phyloP scores from a whole-genome alignment of 2,113 vertebrate genomes.

The Lichenostomus cassidix region DNA sequence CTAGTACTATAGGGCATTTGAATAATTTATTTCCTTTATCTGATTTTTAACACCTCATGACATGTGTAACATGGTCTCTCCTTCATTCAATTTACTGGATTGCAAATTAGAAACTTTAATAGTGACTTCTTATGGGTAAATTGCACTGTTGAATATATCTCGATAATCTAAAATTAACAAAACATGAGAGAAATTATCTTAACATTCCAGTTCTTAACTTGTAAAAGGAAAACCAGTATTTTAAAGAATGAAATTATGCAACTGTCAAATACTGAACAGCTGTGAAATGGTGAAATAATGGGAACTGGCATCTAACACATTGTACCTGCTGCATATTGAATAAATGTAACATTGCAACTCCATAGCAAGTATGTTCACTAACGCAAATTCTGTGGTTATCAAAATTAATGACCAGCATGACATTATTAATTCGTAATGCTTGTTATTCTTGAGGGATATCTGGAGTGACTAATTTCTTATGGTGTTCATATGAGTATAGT shows the following conservation, averaged over 20 bases:
- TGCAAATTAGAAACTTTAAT: neutral
- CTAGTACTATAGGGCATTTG: neutral
- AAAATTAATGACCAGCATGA: conserved; percentile 44
- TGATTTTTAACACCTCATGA: neutral
- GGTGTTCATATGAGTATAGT: neutral
- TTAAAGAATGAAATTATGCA: neutral
- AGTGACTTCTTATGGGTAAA: neutral
- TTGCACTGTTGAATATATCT: neutral
- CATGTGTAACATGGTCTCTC: neutral
- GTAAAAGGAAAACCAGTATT: neutral
- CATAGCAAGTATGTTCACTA: neutral
- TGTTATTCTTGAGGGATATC: neutral
- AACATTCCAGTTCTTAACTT: neutral
- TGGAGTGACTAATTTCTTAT: neutral
- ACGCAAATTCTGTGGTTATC: conserved; percentile 6
- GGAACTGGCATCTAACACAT: neutral
- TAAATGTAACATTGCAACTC: neutral
- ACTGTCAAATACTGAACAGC: neutral
- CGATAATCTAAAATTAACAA: neutral
- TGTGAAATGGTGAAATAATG: neutral
- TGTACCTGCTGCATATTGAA: neutral
- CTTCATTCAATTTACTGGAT: neutral
- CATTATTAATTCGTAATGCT: conserved; percentile 8
- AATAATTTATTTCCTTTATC: neutral
- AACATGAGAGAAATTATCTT: neutral